Evolutionary conservation across 2,888 invertebrate species (phyloP), one percentile per base, ranked within the genome.

Genomic region (Caenorhabditis sinica): DNA sequence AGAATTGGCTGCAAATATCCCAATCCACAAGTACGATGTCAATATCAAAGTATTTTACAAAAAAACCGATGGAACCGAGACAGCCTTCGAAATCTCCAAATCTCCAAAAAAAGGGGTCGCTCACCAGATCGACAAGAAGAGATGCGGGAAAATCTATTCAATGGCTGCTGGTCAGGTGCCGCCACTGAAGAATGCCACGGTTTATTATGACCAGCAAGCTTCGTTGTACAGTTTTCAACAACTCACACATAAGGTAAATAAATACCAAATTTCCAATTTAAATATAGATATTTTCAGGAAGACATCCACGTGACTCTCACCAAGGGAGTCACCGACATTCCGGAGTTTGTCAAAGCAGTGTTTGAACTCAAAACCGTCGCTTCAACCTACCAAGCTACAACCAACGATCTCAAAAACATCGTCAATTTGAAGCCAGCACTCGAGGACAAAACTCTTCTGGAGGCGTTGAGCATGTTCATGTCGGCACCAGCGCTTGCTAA

Each of bases 371-470:
- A 53, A 2, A 28, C 53, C 6, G 72, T 58, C 0, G 60, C 43
- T 8, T 49, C 58, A 0, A 30, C 40, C 1, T 81, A 61, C 68
- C 73, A 74, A 20, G 33, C 73, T 9, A 66, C 80, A 0, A 65
- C 73, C 17, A 66, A 73, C 30, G 80, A 73, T 36, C 17, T 81
- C n/a, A 15, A 1, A 0, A 60, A 20, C 4, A 63, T 49, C 0
- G 33, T 23, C 40, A 49, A 36, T n/a, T 5, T 49, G 8, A 8
- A 15, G 6, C 80, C 80, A 8, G 53, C 25, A 0, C 17, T 36
- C 5, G 60, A 60, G 8, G 73, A 81, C 40, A 56, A 43, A 17
- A 73, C 80, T 0, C 33, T 81, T 5, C 15, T 66, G 5, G 73
- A 81, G 25, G 73, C 73, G 17, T 6, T 81, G 28, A 73, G 28